These are phyloP conservation scores for Gracilinanus agilis DNA, from an alignment of 2,113 vertebrate genomes.

Conservation along the genomic window DNA sequence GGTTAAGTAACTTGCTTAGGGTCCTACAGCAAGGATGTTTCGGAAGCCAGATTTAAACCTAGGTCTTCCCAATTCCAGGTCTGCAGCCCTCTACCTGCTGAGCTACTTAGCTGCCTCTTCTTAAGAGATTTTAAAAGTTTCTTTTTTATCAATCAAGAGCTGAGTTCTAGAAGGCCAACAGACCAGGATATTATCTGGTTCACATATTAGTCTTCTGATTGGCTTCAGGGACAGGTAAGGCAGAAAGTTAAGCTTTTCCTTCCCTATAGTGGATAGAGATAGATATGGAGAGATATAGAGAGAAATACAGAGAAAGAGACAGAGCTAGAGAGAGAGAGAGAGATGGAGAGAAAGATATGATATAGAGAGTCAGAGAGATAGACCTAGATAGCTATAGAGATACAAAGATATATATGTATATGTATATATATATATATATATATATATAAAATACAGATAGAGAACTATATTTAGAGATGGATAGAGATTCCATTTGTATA, in stretches of 20 bases:
- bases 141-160: not conserved
- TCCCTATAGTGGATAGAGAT: not conserved
- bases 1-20: too few relatives aligned
- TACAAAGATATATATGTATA: not conserved
- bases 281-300: not conserved
- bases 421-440: not conserved
- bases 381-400: not conserved
- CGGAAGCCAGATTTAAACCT: too few relatives aligned
- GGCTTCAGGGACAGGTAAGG: not conserved
- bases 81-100: too few relatives aligned
- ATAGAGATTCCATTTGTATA: not conserved
- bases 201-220: not conserved
- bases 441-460: not conserved
- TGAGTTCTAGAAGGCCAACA: not conserved
- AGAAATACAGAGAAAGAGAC: not conserved
- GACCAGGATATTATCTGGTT: not conserved
- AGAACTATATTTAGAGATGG: not conserved
- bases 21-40: too few relatives aligned
- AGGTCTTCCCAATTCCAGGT: too few relatives aligned
- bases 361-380: not conserved
- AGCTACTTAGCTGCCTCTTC: too few relatives aligned
- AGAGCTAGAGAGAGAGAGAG: not conserved
- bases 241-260: not conserved
- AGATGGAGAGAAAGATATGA: not conserved
- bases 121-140: constrained; percentile 50